These are phyloP conservation scores for Bemisia tabaci DNA, from an alignment of 1,140 invertebrate species.

Conservation along the genomic window DNA sequence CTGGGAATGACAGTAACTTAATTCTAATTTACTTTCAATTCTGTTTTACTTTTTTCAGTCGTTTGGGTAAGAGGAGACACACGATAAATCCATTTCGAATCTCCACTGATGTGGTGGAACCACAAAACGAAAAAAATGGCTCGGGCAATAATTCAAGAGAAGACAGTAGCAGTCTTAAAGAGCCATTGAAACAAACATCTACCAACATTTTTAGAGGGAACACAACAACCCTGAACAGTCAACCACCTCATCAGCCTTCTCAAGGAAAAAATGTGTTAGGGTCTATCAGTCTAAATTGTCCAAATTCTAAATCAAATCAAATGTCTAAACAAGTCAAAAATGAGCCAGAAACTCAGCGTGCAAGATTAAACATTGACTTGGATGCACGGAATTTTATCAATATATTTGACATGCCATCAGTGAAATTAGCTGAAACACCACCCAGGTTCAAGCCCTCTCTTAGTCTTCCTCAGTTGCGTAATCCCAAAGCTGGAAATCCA, in stretches of 20 bases:
- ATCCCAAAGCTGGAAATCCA: too few relatives aligned
- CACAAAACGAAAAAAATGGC: background rate
- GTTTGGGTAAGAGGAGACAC: background rate
- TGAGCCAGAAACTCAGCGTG: background rate
- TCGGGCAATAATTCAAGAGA: background rate
- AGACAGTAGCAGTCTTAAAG: background rate
- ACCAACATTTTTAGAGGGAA: background rate
- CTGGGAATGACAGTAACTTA: background rate
- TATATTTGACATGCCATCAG: background rate
- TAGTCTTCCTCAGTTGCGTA: background rate
- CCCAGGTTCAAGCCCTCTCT: background rate
- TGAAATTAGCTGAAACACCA: background rate
- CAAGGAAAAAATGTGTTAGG: background rate
- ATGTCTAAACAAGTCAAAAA: background rate
- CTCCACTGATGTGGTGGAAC: background rate
- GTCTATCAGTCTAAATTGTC: background rate
- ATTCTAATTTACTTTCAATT: background rate
- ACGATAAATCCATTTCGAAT: background rate
- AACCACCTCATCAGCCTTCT: background rate
- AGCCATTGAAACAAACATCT: background rate
- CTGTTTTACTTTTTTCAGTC: background rate
- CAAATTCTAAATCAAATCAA: background rate
- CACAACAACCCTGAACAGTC: background rate
- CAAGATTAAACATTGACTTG: background rate
- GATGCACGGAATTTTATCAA: background rate